A percentile compares a stretch with the other conserved stretches of the same genome.
Conservation (phyloP, 1,140 invertebrate genomes). For the Drosophila bocqueti region DNA sequence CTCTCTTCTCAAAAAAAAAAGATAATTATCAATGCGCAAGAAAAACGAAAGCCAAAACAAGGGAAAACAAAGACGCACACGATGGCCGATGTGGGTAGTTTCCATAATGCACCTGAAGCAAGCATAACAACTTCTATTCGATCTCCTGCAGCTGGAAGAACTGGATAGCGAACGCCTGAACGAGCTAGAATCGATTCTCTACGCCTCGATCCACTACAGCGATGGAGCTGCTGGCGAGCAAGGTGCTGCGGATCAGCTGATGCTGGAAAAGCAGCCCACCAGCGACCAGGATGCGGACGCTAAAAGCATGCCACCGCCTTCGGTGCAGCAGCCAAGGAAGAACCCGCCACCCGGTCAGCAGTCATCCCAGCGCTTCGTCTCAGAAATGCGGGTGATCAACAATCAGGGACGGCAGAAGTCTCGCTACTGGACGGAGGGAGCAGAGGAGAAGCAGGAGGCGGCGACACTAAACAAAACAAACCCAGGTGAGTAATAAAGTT, state of each 20-base stretch:
- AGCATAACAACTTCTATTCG: neutral
- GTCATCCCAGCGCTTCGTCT: slow-evolving; percentile 48
- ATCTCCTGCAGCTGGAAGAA: slow-evolving; percentile 65
- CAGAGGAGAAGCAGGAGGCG: neutral
- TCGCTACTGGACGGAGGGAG: slow-evolving; percentile 57
- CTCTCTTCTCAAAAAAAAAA: slow-evolving; percentile 28
- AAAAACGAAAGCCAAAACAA: slow-evolving; percentile 22
- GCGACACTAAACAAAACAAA: slow-evolving; percentile 13
- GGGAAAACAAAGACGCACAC: slow-evolving; percentile 37
- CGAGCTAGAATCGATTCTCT: slow-evolving; percentile 84
- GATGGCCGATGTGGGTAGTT: slow-evolving; percentile 64
- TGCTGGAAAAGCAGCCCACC: neutral
- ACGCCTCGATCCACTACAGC: slow-evolving; percentile 81
- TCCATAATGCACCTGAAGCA: neutral
- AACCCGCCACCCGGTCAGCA: neutral
- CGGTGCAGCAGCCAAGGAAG: slow-evolving; percentile 10
- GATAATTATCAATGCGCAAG: slow-evolving; percentile 27
- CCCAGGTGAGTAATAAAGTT: slow-evolving; percentile 9
- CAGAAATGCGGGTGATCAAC: slow-evolving; percentile 59
- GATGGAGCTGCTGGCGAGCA: slow-evolving; percentile 36
- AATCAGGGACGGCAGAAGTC: slow-evolving; percentile 45
- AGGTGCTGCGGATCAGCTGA: slow-evolving; percentile 17
- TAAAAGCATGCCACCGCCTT: slow-evolving; percentile 56
- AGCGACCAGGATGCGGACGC: slow-evolving; percentile 44
- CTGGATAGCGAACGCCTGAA: slow-evolving; percentile 81